Evolutionary conservation across 2,888 invertebrate genomes (phyloP).

Genomic region (Byasa hedistus): DNA sequence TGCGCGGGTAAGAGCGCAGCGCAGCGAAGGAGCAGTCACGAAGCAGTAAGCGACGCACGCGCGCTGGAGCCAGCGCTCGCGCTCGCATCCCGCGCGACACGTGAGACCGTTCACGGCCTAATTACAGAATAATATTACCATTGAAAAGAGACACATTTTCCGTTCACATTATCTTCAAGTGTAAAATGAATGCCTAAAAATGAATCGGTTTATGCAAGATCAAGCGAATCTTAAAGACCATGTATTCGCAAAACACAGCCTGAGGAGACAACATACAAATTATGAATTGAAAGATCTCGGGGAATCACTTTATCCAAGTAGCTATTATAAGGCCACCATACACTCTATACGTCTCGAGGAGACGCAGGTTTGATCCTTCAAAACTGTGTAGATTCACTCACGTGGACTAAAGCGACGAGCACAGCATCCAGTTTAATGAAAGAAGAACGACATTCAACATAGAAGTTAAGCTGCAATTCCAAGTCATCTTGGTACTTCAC

Average conservation of each 20-base stretch:
- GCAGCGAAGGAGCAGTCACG: slow-evolving; percentile 97
- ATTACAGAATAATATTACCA: background rate
- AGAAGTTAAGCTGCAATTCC: slow-evolving; percentile 95
- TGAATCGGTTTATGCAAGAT: background rate
- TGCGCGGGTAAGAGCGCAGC: slow-evolving; percentile 87
- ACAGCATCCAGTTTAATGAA: slow-evolving; percentile 95
- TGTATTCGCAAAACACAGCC: too few relatives aligned
- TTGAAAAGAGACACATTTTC: too few relatives aligned
- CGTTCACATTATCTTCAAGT: too few relatives aligned
- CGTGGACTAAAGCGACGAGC: slow-evolving; percentile 91
- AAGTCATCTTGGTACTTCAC: slow-evolving; percentile 92
- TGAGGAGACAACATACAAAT: too few relatives aligned
- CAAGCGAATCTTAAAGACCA: too few relatives aligned
- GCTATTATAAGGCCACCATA: too few relatives aligned
- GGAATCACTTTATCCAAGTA: too few relatives aligned
- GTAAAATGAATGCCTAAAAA: background rate
- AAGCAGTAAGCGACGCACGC: slow-evolving; percentile 97
- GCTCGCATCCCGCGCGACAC: slow-evolving; percentile 74
- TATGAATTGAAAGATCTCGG: too few relatives aligned
- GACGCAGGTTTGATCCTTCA: too few relatives aligned
- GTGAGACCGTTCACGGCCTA: slow-evolving; percentile 33
- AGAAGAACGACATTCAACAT: slow-evolving; percentile 93
- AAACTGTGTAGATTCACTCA: slow-evolving; percentile 51
- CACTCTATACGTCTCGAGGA: too few relatives aligned
- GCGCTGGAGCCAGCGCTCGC: slow-evolving; percentile 90